Conservation (phyloP, 2,888 invertebrate species). For the Agriopis aurantiaria region DNA sequence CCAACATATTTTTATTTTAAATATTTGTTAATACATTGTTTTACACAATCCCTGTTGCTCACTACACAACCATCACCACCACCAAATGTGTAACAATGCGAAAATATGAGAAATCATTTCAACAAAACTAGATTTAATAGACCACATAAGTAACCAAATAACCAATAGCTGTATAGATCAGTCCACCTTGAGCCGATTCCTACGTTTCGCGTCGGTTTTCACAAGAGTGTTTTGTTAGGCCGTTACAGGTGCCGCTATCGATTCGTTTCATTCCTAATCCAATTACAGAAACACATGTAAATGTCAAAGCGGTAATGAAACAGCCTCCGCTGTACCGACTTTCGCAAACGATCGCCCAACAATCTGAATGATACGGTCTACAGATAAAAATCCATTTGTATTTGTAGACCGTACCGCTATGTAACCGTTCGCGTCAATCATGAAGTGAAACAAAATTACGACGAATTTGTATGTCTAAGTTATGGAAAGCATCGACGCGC, state of each 20-base stretch:
- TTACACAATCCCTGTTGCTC: no score
- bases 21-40: no score
- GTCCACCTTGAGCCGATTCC: slow-evolving; percentile 72
- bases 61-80: no score
- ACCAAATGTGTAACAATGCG: no score
- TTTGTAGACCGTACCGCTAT: slow-evolving; percentile 2
- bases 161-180: slow-evolving; percentile 12
- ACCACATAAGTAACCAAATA: background rate
- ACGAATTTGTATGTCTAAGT: background rate
- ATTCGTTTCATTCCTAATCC: slow-evolving; percentile 72
- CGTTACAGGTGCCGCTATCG: slow-evolving; percentile 57
- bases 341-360: slow-evolving; percentile 49
- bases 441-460: no score
- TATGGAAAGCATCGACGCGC: background rate
- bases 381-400: background rate
- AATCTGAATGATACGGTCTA: slow-evolving; percentile 40
- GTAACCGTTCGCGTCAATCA: background rate
- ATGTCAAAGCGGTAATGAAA: slow-evolving; percentile 72
- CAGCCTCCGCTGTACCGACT: slow-evolving; percentile 48
- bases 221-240: slow-evolving; percentile 55
- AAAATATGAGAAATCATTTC: no score
- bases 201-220: slow-evolving; percentile 55
- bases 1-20: no score
- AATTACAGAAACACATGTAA: slow-evolving; percentile 79
- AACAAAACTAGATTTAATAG: no score